Base-by-base conservation (phyloP, 2,113 vertebrate species). In the Lamprologus callipterus region DNA sequence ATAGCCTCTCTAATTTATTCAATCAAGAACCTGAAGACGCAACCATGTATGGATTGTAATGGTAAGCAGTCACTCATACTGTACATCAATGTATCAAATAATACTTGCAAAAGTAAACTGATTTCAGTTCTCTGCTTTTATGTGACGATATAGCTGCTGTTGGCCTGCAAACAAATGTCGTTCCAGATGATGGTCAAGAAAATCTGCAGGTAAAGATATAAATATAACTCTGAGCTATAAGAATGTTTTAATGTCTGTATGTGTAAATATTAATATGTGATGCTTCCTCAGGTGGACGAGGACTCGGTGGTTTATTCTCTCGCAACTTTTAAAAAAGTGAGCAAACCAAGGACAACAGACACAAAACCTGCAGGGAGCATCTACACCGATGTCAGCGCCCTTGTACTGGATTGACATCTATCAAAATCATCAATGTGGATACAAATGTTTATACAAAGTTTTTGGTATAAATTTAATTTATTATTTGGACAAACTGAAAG, bases 221-320 rank as follows among this genome's bases (percentile, higher is more conserved):
- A 51, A 51, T 11, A 4, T 3, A 28, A 3, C 5, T 19, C 7
- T 13, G 54, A 31, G 7, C 16, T 12, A 16, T 51, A 2, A 55
- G 0, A 3, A 60, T 54, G 0, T 19, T 47, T 54, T 17, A 37
- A 47, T 47, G 6, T 47, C 23, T 28, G 14, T 47, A 7, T 47
- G 23, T 75, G 14, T 28, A 47, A 16, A 49, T 47, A 6, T 33
- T 54, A 73, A 73, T 1, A 45, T 45, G 4, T 16, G 79, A 2
- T 21, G 6, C 85, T 19, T 81, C 6, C 14, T 78, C 33, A 94
- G 90, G 55, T 8, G 0, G 49, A 86, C 0, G 85, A 86, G 8
- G 81, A 86, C 14, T 49, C n/a, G 0, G 2, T 91, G 81, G 4
- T 94, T 87, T 94, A 91, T 87, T 89, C 86, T 14, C 23, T 14